Evolutionary conservation across 2,797 vertebrate genomes (phyloP), one percentile per base, ranked within the genome.

Genomic region (Lindbergichthys nudifrons): DNA sequence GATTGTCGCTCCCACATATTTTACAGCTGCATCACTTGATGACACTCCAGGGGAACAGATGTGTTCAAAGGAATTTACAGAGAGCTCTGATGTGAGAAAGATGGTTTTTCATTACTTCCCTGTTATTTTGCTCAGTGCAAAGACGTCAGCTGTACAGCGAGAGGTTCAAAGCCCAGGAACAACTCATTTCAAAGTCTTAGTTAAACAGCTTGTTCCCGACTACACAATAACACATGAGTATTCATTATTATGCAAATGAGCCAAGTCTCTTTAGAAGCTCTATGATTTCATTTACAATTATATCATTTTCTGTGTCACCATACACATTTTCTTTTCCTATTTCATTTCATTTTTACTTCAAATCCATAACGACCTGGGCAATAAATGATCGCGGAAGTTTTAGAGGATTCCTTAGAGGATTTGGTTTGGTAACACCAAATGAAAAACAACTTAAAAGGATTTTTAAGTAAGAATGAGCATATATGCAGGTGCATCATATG

Each of bases 211-310:
- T 76, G 81, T 76, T 87, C 65, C 42, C 26, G 66, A 59, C 77
- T 60, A 53, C 78, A 82, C 73, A 91, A 89, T 88, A 88, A 89
- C 81, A 82, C 87, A 85, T 74, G 26, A 82, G 67, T 75, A 74
- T 87, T 89, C 86, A 93, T 94, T 91, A 92, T 93, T 88, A 92
- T 92, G 91, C 75, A 92, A 92, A 92, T 93, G 45, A 65, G 58
- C n/a, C 5, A 54, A 41, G 71, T 79, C 77, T 90, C 84, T 73
- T 84, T 69, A 7, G 75, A 71, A 32, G 76, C 64, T 71, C 72
- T 63, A 70, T 82, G 82, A 81, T 85, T 92, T 85, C 68, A 70
- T 82, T 89, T 91, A 88, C 81, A 87, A 77, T 90, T 85, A 80
- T 68, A 52, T 36, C 43, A n/a, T 87, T 77, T 78, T 77, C 52